phyloP scores from a whole-genome alignment of 1,140 invertebrate species.

The Achroia grisella region DNA sequence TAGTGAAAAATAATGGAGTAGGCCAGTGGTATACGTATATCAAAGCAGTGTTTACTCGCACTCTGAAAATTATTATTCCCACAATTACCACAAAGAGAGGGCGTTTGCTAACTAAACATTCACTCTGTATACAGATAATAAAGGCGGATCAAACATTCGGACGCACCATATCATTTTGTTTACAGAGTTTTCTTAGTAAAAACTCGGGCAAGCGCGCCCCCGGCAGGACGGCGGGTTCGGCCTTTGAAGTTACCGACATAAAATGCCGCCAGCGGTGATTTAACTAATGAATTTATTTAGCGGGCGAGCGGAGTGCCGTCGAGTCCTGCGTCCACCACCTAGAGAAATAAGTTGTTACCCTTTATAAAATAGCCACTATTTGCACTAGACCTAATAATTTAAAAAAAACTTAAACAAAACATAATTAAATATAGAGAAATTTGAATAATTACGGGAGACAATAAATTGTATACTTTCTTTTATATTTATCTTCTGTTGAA shows the following conservation, averaged over 20 bases:
- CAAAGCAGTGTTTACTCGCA: slow-evolving; percentile 20
- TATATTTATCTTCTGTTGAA: too few relatives aligned
- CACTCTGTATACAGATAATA: slow-evolving; percentile 62
- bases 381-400: too few relatives aligned
- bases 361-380: too few relatives aligned
- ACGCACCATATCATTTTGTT: slow-evolving; percentile 69
- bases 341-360: too few relatives aligned
- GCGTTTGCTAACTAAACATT: slow-evolving; percentile 56
- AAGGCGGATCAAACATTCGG: slow-evolving; percentile 70
- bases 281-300: slow-evolving; percentile 76
- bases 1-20: too few relatives aligned
- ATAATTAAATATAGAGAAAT: too few relatives aligned
- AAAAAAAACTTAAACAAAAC: too few relatives aligned
- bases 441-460: too few relatives aligned
- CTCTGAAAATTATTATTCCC: slow-evolving; percentile 33
- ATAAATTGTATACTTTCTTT: too few relatives aligned
- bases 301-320: slow-evolving; percentile 52
- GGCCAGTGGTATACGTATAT: neutral
- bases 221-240: slow-evolving; percentile 41
- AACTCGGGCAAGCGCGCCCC: slow-evolving; percentile 60
- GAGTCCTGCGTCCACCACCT: slow-evolving; percentile 19
- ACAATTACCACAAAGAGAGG: slow-evolving; percentile 48
- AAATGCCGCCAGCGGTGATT: slow-evolving; percentile 73
- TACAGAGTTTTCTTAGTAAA: slow-evolving; percentile 71
- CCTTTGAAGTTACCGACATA: slow-evolving; percentile 73